Base-by-base conservation (phyloP, 1,140 invertebrate species). In the Bemisia tabaci region DNA sequence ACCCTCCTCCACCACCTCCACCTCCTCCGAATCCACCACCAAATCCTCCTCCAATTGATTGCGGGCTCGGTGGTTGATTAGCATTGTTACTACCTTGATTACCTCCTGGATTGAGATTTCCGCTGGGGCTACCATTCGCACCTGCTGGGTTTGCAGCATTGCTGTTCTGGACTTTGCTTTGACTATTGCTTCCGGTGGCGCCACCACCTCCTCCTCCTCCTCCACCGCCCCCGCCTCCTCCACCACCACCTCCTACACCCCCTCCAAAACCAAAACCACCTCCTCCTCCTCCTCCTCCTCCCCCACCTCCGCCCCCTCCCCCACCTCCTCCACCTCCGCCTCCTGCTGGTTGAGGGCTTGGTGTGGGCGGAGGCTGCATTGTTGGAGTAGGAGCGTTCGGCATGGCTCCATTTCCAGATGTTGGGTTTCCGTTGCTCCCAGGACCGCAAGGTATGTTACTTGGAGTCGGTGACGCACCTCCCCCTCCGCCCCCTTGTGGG, bases 11-110 rank as follows among this genome's bases (percentile, higher is more conserved):
- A 48, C 33, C 33, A 48, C 33, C 33, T 48, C 33, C 33, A 48
- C 33, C 33, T 48, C 33, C 33, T 48, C 17, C 33, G 5, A 17
- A 48, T 48, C 33, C 33, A 48, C 33, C 33, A 48, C 33, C 33
- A 48, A 5, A 5, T 9, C 33, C 33, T 9, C 33, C 33, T 17
- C 33, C 66, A 17, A 22, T n/a, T 24, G 60, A 60, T 12, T 66
- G 60, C 17, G 62, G 33, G 62, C 63, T 60, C 39, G 62, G 65
- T 66, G 39, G 60, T 39, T 60, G 65, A n/a, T 17, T 25, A 22
- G 2, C 9, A 22, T n/a, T n/a, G n/a, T n/a, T n/a, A n/a, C n/a
- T n/a, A n/a, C n/a, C n/a, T n/a, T n/a, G n/a, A n/a, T n/a, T n/a
- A n/a, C n/a, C n/a, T n/a, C n/a, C n/a, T n/a, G n/a, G n/a, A n/a